Evolutionary conservation across 2,888 invertebrate genomes (phyloP), one percentile per base, ranked within the genome.

Genomic region (Diaprepes abbreviatus): DNA sequence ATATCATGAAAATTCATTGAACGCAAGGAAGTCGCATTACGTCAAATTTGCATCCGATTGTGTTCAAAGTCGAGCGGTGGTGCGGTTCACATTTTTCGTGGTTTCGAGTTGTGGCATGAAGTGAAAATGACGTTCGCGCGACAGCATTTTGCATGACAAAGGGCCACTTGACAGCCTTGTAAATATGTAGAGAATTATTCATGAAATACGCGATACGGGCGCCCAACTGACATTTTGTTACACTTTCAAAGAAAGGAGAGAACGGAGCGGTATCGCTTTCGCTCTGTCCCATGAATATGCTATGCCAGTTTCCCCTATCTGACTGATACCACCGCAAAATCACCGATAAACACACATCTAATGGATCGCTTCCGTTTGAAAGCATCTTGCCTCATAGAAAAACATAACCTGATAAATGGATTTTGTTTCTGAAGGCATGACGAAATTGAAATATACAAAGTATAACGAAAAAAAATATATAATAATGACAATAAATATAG

Each of bases 181-280:
- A 84, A 84, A 85, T 85, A 85, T 84, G 84, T 84, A 83, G 81
- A 81, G 84, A 84, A 84, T 85, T 85, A 85, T 85, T 85, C 85
- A 85, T 85, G 84, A 85, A 83, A 76, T n/a, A 72, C 80, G 82
- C 82, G 82, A 83, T 83, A 83, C 83, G 82, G 82, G 81, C 79
- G 79, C 77, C 72, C 77, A 75, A 78, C 83, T 83, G 83, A 83
- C 83, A 83, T 82, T 81, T 81, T 78, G 82, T 79, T 81, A 82
- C 80, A 81, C 78, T 83, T 81, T 82, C 82, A 81, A 83, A 83
- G 83, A 81, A 81, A 80, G 76, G 79, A 79, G 66, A 55, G 57
- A 50, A 19, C 58, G 48, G 45, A 48, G 45, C 59, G 21, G 55
- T 48, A 35, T 16, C 55, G 54, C 52, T 38, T 40, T 50, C 40